Evolutionary conservation across 2,113 vertebrate species (phyloP).

Genomic region (Xenus cinereus): DNA sequence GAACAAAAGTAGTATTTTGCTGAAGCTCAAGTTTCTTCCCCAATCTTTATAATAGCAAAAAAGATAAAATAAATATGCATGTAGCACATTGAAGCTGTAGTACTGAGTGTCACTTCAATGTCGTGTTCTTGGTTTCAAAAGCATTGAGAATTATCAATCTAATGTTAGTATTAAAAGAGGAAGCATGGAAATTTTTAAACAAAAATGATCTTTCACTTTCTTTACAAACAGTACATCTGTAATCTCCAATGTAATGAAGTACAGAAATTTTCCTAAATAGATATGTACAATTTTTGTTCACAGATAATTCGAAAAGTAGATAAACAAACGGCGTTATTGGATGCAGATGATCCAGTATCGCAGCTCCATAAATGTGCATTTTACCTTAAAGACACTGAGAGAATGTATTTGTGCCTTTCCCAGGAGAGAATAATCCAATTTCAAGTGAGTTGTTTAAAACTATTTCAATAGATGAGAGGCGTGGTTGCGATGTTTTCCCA

Average conservation of each 20-base stretch:
- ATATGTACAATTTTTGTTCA: neutral
- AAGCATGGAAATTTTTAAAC: neutral
- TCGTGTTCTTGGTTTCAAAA: neutral
- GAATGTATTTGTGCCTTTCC: conserved; percentile 99
- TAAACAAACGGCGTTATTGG: conserved; percentile 96
- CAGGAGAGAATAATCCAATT: conserved; percentile 99
- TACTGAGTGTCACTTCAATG: neutral
- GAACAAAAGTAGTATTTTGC: neutral
- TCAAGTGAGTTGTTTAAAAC: conserved; percentile 83
- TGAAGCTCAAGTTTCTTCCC: neutral
- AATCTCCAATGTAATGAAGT: neutral
- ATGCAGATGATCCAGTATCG: conserved; percentile 97
- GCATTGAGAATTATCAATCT: neutral
- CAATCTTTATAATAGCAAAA: neutral
- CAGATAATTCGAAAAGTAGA: conserved; percentile 99
- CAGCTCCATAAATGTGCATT: conserved; percentile 99
- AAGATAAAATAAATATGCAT: neutral
- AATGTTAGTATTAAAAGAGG: neutral
- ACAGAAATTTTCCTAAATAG: neutral
- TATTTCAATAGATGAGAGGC: neutral
- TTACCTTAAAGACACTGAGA: conserved; percentile 99
- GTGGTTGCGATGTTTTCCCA: neutral
- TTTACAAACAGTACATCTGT: neutral
- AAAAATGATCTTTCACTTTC: neutral
- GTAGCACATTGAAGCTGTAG: neutral